These are phyloP conservation scores for Gymnarchus niloticus DNA, from an alignment of 2,113 vertebrate species.

Conservation along the genomic window DNA sequence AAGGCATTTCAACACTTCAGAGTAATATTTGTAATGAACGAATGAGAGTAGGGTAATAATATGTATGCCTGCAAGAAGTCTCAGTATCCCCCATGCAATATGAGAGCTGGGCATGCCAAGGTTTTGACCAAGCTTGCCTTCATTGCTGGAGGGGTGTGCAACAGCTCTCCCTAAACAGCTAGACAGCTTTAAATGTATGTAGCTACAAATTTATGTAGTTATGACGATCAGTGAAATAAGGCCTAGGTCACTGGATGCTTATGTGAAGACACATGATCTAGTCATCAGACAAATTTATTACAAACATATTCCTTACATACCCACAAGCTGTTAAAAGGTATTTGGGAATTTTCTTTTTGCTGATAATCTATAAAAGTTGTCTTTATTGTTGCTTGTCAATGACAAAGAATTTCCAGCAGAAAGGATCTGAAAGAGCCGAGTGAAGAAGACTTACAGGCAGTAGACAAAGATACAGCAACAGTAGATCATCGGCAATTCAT, in stretches of 20 bases:
- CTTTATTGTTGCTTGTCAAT: neutral
- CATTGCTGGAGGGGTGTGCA: neutral
- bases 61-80: neutral
- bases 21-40: neutral
- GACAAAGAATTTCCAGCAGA: neutral
- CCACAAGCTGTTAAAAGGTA: neutral
- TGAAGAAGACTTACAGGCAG: slow-evolving; percentile 84
- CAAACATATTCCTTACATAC: neutral
- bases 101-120: neutral
- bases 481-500: slow-evolving; percentile 98
- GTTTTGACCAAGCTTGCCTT: neutral
- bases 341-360: neutral
- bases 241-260: neutral
- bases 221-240: neutral
- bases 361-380: neutral
- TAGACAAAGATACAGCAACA: slow-evolving; percentile 94
- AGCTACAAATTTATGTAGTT: neutral
- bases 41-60: neutral
- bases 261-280: neutral
- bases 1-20: neutral
- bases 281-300: neutral
- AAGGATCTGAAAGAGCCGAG: neutral
- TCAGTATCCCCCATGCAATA: neutral
- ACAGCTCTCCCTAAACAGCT: neutral
- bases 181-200: neutral